phyloP scores from a whole-genome alignment of 2,113 vertebrate genomes.

The Pterocles gutturalis region DNA sequence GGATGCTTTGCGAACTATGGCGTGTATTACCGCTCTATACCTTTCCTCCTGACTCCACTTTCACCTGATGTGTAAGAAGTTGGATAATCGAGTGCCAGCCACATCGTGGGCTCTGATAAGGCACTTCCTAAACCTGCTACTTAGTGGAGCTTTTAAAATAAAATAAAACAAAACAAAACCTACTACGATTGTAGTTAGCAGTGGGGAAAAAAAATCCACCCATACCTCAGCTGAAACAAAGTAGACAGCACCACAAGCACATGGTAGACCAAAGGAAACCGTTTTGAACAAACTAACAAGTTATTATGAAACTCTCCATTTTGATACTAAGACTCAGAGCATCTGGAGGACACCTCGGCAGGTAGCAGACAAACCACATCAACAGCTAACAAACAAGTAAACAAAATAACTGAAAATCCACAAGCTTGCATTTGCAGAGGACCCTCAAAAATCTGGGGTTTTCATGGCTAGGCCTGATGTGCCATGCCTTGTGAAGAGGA shows the following conservation, averaged over 20 bases:
- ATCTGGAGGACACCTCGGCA: neutral
- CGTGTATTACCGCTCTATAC: neutral
- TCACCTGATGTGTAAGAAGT: neutral
- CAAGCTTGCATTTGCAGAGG: neutral
- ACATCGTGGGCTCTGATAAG: neutral
- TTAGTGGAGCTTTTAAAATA: neutral
- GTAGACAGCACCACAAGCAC: neutral
- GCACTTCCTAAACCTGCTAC: neutral
- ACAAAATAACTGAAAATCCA: neutral
- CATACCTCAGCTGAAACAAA: neutral
- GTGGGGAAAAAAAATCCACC: neutral
- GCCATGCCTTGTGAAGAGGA: neutral
- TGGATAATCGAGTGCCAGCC: neutral
- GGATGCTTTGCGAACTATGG: neutral
- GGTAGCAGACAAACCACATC: neutral
- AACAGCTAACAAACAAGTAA: neutral
- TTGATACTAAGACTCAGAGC: neutral
- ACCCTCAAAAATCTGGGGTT: neutral
- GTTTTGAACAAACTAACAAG: neutral
- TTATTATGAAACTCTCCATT: neutral
- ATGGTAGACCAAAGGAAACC: neutral
- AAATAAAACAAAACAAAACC: neutral
- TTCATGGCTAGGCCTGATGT: neutral
- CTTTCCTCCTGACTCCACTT: neutral
- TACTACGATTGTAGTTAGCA: neutral